Evolutionary conservation across 2,797 vertebrate genomes (phyloP).

Genomic region (Sitta carolinensis): DNA sequence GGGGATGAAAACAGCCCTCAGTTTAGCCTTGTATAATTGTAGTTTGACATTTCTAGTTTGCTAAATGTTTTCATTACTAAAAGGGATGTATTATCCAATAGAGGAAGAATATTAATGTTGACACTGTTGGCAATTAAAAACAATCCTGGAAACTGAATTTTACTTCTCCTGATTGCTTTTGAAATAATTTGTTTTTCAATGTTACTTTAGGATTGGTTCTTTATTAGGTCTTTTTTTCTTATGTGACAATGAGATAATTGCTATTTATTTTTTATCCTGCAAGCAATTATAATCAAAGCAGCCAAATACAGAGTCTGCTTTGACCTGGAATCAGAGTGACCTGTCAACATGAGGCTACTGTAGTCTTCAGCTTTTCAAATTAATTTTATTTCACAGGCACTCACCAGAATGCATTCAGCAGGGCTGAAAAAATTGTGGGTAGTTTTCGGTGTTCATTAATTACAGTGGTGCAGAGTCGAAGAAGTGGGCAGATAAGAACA

Average conservation of each 20-base stretch:
- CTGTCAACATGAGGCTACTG: slow-evolving; percentile 23
- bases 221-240: slow-evolving; percentile 37
- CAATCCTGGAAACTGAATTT: slow-evolving; percentile 28
- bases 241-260: slow-evolving; percentile 61
- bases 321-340: slow-evolving; percentile 51
- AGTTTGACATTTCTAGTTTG: slow-evolving; percentile 20
- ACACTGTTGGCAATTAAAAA: slow-evolving; percentile 43
- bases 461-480: background rate
- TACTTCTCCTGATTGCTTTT: slow-evolving; percentile 22
- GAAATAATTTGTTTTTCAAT: slow-evolving; percentile 16
- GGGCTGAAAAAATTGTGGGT: background rate
- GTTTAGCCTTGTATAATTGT: background rate
- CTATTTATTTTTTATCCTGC: slow-evolving; percentile 52
- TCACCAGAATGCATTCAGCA: background rate
- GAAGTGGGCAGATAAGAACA: slow-evolving; percentile 1
- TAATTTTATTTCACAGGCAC: background rate
- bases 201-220: slow-evolving; percentile 16
- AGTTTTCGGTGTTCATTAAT: background rate
- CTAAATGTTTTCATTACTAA: slow-evolving; percentile 17
- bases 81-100: slow-evolving; percentile 11
- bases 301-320: slow-evolving; percentile 15
- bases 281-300: slow-evolving; percentile 52
- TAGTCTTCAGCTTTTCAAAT: slow-evolving; percentile 33
- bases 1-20: background rate
- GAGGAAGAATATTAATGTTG: slow-evolving; percentile 19